These are phyloP conservation scores for Gymnopithys bicolor DNA, from an alignment of 2,797 vertebrate genomes.

Conservation along the genomic window DNA sequence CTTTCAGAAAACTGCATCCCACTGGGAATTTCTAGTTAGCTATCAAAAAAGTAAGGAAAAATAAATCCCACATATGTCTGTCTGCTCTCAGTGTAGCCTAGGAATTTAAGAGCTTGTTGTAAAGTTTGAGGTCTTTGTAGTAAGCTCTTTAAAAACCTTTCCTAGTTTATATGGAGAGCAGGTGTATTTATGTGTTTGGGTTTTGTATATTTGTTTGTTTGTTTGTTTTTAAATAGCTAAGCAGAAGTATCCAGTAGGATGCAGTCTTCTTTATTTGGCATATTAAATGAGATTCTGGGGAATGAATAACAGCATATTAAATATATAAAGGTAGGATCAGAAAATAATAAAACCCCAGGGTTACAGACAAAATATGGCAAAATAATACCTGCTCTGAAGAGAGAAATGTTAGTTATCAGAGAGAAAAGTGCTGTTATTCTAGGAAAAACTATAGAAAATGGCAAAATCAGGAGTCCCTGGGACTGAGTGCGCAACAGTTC, in stretches of 20 bases:
- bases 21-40: background rate
- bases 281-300: background rate
- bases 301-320: background rate
- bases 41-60: background rate
- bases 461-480: background rate
- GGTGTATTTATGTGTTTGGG: accelerated
- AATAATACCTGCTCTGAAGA: background rate
- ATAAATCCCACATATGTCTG: accelerated
- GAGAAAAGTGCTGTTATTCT: background rate
- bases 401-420: background rate
- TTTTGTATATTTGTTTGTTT: background rate
- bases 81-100: background rate
- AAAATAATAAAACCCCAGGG: background rate
- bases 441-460: background rate
- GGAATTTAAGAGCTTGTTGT: background rate
- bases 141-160: background rate
- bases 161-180: background rate
- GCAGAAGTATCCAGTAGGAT: background rate
- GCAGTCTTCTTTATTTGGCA: background rate
- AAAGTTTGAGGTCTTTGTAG: background rate
- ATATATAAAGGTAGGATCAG: background rate
- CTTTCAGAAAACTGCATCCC: background rate
- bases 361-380: background rate
- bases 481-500: background rate
- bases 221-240: background rate